Evolutionary conservation across 2,113 vertebrate species (phyloP).

Genomic region (Rhynchomys soricoides): DNA sequence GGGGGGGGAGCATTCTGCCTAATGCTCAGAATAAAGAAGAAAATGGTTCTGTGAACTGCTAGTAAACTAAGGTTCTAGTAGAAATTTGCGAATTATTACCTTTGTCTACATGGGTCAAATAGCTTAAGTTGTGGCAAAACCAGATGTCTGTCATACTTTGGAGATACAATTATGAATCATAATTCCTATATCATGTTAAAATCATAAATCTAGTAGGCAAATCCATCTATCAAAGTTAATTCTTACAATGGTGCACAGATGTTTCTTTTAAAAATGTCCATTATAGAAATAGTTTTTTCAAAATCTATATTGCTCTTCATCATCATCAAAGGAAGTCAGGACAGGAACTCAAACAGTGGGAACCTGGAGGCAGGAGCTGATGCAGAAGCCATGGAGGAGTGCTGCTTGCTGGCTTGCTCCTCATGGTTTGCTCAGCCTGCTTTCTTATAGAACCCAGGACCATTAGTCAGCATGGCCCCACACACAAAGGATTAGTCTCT

Average conservation of each 20-base stretch:
- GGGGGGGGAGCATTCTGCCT: not conserved
- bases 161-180: slow-evolving; percentile 14
- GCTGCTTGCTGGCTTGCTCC: not conserved
- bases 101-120: not conserved
- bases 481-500: not conserved
- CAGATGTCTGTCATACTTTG: not conserved
- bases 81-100: not conserved
- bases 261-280: not conserved
- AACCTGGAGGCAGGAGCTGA: not conserved
- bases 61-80: not conserved
- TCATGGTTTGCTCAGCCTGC: not conserved
- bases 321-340: not conserved
- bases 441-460: not conserved
- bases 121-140: not conserved
- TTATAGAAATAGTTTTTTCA: not conserved
- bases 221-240: not conserved
- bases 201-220: not conserved
- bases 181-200: slow-evolving; percentile 33
- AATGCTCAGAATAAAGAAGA: not conserved
- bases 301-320: not conserved
- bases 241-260: not conserved
- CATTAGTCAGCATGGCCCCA: not conserved
- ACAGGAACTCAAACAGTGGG: not conserved
- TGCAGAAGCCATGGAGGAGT: not conserved
- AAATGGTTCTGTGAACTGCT: not conserved